These are phyloP conservation scores for Nestor notabilis DNA, from an alignment of 2,113 vertebrate species.

Conservation along the genomic window DNA sequence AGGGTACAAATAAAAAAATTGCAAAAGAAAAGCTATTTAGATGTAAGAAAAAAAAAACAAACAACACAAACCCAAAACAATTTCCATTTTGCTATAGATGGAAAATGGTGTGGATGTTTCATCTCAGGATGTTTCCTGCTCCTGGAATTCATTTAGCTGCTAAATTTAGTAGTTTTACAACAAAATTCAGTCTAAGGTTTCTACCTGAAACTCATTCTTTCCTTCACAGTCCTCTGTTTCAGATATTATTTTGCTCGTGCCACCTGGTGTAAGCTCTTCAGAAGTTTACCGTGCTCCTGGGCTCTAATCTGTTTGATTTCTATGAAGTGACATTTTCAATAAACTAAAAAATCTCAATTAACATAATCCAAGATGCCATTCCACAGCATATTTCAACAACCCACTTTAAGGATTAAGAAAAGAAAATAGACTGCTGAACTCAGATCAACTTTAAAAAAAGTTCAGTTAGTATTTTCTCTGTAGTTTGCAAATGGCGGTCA, in stretches of 20 bases:
- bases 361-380: slow-evolving; percentile 43
- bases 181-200: neutral
- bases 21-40: rapidly evolving
- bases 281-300: neutral
- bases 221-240: neutral
- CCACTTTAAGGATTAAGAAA: neutral
- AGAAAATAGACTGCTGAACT: neutral
- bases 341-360: slow-evolving; percentile 44
- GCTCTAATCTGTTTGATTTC: slow-evolving; percentile 4
- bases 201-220: neutral
- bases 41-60: neutral
- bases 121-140: neutral
- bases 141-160: neutral
- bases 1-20: neutral
- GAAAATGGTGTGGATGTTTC: neutral
- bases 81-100: neutral
- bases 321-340: slow-evolving; percentile 24
- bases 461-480: neutral
- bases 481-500: neutral
- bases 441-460: neutral
- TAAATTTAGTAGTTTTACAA: neutral
- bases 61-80: neutral
- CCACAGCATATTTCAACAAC: neutral
- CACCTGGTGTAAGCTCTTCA: neutral
- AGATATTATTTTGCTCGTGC: neutral